Evolutionary conservation across 2,888 invertebrate genomes (phyloP), one percentile per base, ranked within the genome.

Genomic region (Syrphus vitripennis): DNA sequence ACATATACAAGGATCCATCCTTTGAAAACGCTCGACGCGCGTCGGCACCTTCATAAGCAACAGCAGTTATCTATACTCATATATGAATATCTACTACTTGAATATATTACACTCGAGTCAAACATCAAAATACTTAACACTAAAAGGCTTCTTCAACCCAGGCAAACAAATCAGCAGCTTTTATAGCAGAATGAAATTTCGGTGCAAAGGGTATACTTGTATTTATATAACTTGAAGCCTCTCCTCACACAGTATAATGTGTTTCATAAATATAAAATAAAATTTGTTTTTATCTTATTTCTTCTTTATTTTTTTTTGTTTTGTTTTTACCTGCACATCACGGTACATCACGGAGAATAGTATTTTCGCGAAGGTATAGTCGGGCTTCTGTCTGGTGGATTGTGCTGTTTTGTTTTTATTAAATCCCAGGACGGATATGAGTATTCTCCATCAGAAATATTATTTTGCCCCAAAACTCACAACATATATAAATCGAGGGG

Each of bases 191-290:
- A 65, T 19, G 29, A 45, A 65, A 45, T 65, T n/a, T 61, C 16
- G 4, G 4, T 24, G 24, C 40, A 24, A 61, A 34, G 24, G 59
- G 37, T 34, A 57, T 24, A 21, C 9, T 0, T 42, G 9, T 42
- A 9, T 19, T 9, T 42, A 42, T 42, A 9, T 42, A n/a, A n/a
- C n/a, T 34, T 48, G 5, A 34, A 37, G 42, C 16, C 48, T 19
- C 67, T n/a, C 67, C 67, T n/a, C 67, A 1, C n/a, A 14, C 31
- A 12, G 7, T 3, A n/a, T 50, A 65, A 34, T 50, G 67, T 67
- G 34, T 67, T 67, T 24, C 50, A 67, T 67, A 67, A 65, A 65
- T 48, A 48, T 59, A 59, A 59, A 59, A 31, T 16, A 65, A 37
- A 59, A n/a, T 37, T 37, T n/a, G n/a, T 26, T 16, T 29, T 40